Evolutionary conservation across 1,140 invertebrate species (phyloP).

Genomic region (Bombus turneri): DNA sequence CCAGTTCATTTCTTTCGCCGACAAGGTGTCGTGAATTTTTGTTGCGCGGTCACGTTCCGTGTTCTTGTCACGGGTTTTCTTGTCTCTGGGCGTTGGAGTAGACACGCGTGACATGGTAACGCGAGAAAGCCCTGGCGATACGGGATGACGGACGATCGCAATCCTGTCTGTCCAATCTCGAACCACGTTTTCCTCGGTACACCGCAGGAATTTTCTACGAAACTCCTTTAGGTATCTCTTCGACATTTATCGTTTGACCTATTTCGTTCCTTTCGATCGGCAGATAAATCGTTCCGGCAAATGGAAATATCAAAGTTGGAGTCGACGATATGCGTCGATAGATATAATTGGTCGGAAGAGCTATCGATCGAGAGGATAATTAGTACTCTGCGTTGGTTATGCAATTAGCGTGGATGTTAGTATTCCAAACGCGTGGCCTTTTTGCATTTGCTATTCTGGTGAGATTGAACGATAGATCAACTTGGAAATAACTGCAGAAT

Average conservation of each 20-base stretch:
- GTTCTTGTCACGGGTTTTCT: conserved; percentile 37
- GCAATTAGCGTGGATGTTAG: neutral
- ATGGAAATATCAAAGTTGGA: neutral
- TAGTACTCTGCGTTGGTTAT: neutral
- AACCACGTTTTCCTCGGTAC: neutral
- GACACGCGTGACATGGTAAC: conserved; percentile 45
- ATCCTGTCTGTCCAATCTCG: neutral
- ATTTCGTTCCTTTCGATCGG: neutral
- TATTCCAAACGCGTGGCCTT: neutral
- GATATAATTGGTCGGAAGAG: neutral
- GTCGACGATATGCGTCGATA: neutral
- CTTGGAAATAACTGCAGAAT: neutral
- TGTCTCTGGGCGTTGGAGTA: conserved; percentile 20
- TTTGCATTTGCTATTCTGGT: neutral
- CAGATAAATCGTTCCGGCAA: neutral
- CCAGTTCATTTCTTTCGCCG: conserved; percentile 39
- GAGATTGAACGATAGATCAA: neutral
- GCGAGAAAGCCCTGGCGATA: conserved; percentile 33
- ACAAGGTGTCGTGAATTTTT: conserved; percentile 15
- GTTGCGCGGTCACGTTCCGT: conserved; percentile 43
- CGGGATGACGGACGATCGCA: conserved; percentile 33
- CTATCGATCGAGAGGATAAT: conserved; percentile 1
- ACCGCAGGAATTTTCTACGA: neutral
- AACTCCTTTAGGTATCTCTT: neutral
- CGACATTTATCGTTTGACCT: neutral